A percentile compares a stretch with the other conserved stretches of the same genome.
Evolutionary conservation across 2,888 invertebrate genomes (phyloP).

Genomic region (Caenorhabditis drosophilae): DNA sequence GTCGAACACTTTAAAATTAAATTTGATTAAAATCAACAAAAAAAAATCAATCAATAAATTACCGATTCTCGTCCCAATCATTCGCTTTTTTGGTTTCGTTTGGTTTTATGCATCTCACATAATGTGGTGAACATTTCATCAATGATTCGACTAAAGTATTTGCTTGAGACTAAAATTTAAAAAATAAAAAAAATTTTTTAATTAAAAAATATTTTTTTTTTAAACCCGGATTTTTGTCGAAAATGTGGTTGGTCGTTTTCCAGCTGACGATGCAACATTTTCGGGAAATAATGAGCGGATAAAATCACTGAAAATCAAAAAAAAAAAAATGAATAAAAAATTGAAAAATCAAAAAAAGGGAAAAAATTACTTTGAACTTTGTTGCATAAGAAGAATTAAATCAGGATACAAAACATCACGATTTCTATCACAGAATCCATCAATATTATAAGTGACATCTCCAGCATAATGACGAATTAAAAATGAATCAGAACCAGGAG

Average conservation of each 20-base stretch:
- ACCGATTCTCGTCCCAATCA: conserved; percentile 76
- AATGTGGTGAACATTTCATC: conserved; percentile 78
- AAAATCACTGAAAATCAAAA: conserved; percentile 72
- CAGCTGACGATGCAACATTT: conserved; percentile 70
- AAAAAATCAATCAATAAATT: neutral
- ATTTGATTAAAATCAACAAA: conserved; percentile 3
- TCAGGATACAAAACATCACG: conserved; percentile 77
- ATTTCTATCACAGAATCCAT: conserved; percentile 78
- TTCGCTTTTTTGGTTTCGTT: conserved; percentile 77
- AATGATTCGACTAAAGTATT: conserved; percentile 76
- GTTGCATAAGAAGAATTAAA: conserved; percentile 77
- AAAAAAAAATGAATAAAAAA: neutral
- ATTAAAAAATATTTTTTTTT: conserved; percentile 59
- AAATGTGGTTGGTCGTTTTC: conserved; percentile 76
- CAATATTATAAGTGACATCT: conserved; percentile 76
- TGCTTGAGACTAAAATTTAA: conserved; percentile 74
- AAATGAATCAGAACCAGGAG: conserved; percentile 74
- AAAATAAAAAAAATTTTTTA: conserved; percentile 5
- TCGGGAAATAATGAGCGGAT: conserved; percentile 76
- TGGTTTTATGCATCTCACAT: conserved; percentile 79
- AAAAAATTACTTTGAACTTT: conserved; percentile 74
- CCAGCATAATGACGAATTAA: conserved; percentile 78
- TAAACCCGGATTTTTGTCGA: conserved; percentile 77
- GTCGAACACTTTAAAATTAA: conserved; percentile 73
- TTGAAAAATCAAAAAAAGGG: neutral